phyloP scores from a whole-genome alignment of 2,797 vertebrate species.

The Astyanax mexicanus region DNA sequence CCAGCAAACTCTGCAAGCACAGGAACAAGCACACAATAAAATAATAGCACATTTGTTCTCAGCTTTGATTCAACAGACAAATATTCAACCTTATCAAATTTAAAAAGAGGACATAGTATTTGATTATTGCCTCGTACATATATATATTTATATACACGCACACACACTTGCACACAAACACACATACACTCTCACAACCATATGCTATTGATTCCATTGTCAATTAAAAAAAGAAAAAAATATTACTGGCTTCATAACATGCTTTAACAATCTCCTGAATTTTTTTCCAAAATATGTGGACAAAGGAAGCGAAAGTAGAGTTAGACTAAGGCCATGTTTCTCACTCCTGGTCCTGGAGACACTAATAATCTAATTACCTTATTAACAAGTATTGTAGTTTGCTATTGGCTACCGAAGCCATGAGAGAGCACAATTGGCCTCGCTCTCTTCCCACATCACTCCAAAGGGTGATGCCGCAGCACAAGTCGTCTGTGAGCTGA shows the following conservation, averaged over 20 bases:
- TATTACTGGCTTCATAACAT: background rate
- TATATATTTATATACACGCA: constrained; percentile 1
- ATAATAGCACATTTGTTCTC: background rate
- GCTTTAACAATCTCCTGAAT: background rate
- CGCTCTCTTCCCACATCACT: no score
- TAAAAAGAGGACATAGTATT: background rate
- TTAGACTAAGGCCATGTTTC: background rate
- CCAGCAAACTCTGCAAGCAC: background rate
- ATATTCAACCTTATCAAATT: constrained; percentile 8
- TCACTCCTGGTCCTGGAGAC: no score
- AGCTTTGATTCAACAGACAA: background rate
- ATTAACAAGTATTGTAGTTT: no score
- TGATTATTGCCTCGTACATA: constrained; percentile 32
- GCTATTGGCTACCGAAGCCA: no score
- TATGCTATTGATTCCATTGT: constrained; percentile 19
- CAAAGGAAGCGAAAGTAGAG: background rate
- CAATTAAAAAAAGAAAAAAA: constrained; percentile 10
- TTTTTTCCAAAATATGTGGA: constrained; percentile 12
- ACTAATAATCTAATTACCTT: no score
- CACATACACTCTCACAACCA: no score
- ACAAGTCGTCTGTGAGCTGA: no score
- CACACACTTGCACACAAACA: no score
- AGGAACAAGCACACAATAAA: constrained; percentile 13
- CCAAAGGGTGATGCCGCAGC: no score
- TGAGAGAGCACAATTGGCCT: no score